These are phyloP conservation scores for Aspidiotus destructor DNA, from an alignment of 2,888 invertebrate genomes.

Conservation along the genomic window DNA sequence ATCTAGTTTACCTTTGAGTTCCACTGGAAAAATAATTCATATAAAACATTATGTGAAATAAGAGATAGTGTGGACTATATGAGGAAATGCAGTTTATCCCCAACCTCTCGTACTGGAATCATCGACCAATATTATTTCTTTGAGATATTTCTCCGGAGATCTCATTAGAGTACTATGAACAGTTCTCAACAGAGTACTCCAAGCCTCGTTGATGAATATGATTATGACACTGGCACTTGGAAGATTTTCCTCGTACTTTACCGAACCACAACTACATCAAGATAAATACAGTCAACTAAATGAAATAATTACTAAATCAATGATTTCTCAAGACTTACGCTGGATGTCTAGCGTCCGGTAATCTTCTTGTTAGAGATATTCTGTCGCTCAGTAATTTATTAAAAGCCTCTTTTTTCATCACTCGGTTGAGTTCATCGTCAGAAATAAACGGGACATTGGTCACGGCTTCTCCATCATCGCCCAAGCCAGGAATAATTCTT, in stretches of 20 bases:
- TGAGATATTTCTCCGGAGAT: constrained; percentile 59
- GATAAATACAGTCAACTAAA: constrained; percentile 9
- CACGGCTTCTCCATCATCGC: constrained; percentile 61
- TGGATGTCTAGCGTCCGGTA: constrained; percentile 52
- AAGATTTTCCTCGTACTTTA: constrained; percentile 56
- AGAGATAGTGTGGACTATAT: not conserved
- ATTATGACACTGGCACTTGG: constrained; percentile 64
- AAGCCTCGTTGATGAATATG: constrained; percentile 85
- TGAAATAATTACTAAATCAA: not conserved
- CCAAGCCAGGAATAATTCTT: constrained; percentile 58
- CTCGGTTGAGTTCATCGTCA: constrained; percentile 55
- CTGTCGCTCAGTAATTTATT: constrained; percentile 82
- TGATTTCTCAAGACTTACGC: constrained; percentile 35
- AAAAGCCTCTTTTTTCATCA: constrained; percentile 72
- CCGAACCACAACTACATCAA: constrained; percentile 49
- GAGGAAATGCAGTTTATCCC: not conserved
- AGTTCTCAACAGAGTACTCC: constrained; percentile 71
- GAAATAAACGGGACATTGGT: constrained; percentile 49
- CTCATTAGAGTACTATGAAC: constrained; percentile 80
- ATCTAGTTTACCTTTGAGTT: constrained; percentile 62
- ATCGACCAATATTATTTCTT: constrained; percentile 91
- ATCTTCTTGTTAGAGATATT: constrained; percentile 70
- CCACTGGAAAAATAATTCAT: constrained; percentile 40
- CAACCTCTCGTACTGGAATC: constrained; percentile 72
- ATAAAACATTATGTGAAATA: not conserved